Conservation (phyloP, 64 coral and sea anemone species). For the Montipora capricornis region DNA sequence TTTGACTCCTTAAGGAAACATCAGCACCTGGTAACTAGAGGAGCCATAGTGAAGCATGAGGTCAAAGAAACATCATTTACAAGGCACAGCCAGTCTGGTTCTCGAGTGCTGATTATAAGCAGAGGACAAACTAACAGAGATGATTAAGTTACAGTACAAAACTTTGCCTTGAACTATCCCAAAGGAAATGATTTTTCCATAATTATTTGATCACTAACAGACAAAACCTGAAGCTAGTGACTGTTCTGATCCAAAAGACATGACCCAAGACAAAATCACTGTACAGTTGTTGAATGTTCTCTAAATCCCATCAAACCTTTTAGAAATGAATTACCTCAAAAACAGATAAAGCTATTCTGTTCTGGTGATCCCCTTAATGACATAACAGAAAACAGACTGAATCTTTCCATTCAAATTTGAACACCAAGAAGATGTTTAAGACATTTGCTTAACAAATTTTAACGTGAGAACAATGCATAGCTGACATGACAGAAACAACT, state of each 20-base stretch:
- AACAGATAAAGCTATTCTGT: neutral
- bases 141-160: neutral
- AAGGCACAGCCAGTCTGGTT: neutral
- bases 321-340: neutral
- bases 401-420: conserved; percentile 29
- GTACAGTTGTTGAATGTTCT: too few relatives aligned
- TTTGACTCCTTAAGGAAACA: too few relatives aligned
- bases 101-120: neutral
- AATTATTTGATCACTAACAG: neutral
- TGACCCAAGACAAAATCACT: too few relatives aligned
- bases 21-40: too few relatives aligned
- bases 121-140: neutral
- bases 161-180: neutral
- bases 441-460: conserved; percentile 41
- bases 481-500: conserved; percentile 4
- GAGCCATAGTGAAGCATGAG: neutral
- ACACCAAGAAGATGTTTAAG: conserved; percentile 7
- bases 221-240: neutral
- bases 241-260: too few relatives aligned
- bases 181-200: neutral
- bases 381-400: neutral
- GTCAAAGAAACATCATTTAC: neutral
- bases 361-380: neutral
- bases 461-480: conserved; percentile 23
- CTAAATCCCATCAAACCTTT: neutral